phyloP scores from a whole-genome alignment of 92 coral and sea anemone species.

The Porites evermanni region DNA sequence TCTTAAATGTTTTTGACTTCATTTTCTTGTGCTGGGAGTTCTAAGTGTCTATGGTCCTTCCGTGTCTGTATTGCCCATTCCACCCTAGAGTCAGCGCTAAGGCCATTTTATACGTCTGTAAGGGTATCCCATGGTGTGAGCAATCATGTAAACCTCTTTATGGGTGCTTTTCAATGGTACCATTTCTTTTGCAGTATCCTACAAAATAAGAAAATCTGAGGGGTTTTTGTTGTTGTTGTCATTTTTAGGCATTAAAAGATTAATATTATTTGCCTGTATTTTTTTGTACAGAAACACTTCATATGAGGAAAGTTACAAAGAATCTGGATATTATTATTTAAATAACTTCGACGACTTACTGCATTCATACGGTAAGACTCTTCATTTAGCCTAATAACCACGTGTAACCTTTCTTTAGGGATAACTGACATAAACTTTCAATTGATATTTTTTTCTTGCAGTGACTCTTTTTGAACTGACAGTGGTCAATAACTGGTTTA shows the following conservation, averaged over 20 bases:
- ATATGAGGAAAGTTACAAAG: conserved; percentile 66
- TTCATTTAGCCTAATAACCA: not conserved
- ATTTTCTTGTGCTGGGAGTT: no score
- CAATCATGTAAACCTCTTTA: no score
- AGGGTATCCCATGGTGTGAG: no score
- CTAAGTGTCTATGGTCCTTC: no score
- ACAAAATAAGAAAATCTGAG: not conserved
- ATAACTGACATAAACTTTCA: no score
- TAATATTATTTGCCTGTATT: not conserved
- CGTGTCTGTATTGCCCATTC: no score
- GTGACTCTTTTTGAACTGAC: conserved; percentile 98
- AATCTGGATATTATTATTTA: conserved; percentile 84
- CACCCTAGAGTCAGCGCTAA: no score
- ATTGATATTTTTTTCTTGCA: conserved; percentile 28
- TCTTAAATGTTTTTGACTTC: not conserved
- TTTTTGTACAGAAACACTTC: conserved; percentile 62
- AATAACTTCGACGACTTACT: conserved; percentile 90
- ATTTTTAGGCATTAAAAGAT: not conserved
- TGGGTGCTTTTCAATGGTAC: no score
- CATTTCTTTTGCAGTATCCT: no score
- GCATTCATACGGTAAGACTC: conserved; percentile 85
- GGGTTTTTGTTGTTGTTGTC: not conserved
- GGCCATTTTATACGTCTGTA: no score
- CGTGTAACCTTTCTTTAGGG: not conserved
- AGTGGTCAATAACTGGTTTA: conserved; percentile 97